Percentiles rank a stretch among this genome's conserved stretches.
Evolutionary conservation across 2,888 invertebrate genomes (phyloP).

Genomic region (Drosophila colorata): DNA sequence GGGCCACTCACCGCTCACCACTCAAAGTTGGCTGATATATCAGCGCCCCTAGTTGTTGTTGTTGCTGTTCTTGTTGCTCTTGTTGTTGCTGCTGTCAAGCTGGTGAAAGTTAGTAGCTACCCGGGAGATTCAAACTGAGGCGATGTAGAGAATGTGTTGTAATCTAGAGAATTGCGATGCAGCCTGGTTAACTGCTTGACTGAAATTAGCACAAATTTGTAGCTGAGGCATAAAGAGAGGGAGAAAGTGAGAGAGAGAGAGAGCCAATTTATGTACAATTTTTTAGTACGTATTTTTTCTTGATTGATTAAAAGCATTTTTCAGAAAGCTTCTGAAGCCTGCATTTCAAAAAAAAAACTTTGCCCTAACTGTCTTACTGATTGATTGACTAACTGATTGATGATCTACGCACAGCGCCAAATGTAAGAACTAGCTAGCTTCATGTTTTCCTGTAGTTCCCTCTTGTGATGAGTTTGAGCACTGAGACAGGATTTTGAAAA

Average conservation of each 20-base stretch:
- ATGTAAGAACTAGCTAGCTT: background rate
- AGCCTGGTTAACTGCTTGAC: slow-evolving; percentile 21
- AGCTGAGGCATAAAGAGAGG: background rate
- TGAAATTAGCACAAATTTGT: slow-evolving; percentile 1
- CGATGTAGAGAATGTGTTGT: slow-evolving; percentile 22
- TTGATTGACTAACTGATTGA: background rate
- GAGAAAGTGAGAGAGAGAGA: background rate
- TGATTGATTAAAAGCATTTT: background rate
- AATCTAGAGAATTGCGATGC: slow-evolving; percentile 15
- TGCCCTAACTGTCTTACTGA: background rate
- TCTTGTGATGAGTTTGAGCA: too few relatives aligned
- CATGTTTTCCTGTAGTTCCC: too few relatives aligned
- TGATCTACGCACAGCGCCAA: background rate
- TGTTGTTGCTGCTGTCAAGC: slow-evolving; percentile 31
- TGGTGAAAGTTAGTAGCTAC: slow-evolving; percentile 46
- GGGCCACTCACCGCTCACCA: slow-evolving; percentile 60
- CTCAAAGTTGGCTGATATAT: slow-evolving; percentile 69
- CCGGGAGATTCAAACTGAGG: slow-evolving; percentile 37
- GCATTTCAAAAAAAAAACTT: background rate
- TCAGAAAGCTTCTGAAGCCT: background rate
- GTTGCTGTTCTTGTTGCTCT: slow-evolving; percentile 15
- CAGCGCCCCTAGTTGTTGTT: slow-evolving; percentile 11
- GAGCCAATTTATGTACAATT: background rate
- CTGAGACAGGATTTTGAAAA: too few relatives aligned
- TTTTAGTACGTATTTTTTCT: background rate